Evolutionary conservation across 2,888 invertebrate genomes (phyloP), one percentile per base, ranked within the genome.

Genomic region (Andrena camellia): DNA sequence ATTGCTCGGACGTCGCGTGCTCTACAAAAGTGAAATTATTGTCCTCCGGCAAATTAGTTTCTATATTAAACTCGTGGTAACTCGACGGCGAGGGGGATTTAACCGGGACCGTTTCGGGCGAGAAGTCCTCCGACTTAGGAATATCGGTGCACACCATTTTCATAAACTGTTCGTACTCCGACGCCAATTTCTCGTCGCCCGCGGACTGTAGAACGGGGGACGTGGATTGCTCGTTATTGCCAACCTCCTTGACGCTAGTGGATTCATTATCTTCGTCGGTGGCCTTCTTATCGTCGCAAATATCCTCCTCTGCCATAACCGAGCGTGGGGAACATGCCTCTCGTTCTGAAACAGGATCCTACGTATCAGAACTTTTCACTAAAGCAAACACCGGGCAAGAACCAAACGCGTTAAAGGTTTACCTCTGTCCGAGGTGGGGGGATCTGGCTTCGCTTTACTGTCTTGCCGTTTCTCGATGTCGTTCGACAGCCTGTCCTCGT

Each of bases 141-240:
- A 90, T 88, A 78, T 94, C 94, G 31, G 93, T 92, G 68, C 93
- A 94, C 2, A 95, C 95, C 85, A 95, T 95, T 90, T 95, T 95
- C 93, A 96, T 95, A 83, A 96, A 96, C 87, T 96, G 95, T 88
- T 96, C 95, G 83, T 96, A 96, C 87, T 95, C 95, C 2, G 94
- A 94, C 0, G 92, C 94, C 42, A 95, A 90, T 80, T 94, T 94
- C 57, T 93, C 93, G 31, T 92, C 90, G 10, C 90, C 90, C 1
- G 89, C 74, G 13, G 90, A 67, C 0, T 75, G 73, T 8, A 84
- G 60, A 6, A 69, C 73, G 13, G 76, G 64, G 7, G 86, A 82
- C 1, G 62, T 23, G 17, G 85, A 64, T 48, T 75, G 35, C 71
- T 83, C 73, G 7, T 67, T 73, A 31, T 79, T 71, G 26, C 73